These are phyloP conservation scores for Rhinichthys osculus DNA, from an alignment of 2,797 vertebrate species.

Conservation along the genomic window DNA sequence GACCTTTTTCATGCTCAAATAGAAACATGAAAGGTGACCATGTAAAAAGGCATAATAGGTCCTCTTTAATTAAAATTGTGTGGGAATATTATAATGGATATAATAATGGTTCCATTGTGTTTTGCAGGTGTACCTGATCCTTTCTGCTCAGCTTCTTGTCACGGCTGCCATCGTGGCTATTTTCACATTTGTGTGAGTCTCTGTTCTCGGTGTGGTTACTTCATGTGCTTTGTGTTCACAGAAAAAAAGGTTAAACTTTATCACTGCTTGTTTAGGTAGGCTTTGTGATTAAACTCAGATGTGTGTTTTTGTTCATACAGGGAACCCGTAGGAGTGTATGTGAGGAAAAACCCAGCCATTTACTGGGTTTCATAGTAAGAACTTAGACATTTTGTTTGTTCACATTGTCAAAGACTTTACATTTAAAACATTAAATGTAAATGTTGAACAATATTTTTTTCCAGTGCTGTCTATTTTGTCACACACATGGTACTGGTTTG, in stretches of 20 bases:
- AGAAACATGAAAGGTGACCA: neutral
- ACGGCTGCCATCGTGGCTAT: conserved; percentile 87
- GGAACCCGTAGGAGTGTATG: conserved; percentile 75
- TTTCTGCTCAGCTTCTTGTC: conserved; percentile 87
- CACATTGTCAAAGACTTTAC: neutral
- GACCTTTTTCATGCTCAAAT: neutral
- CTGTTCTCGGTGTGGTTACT: neutral
- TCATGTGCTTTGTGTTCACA: neutral
- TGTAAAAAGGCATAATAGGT: neutral
- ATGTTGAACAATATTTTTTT: conserved; percentile 2
- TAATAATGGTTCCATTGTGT: conserved; percentile 4
- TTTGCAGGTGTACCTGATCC: conserved; percentile 89
- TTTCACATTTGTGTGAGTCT: conserved; percentile 93
- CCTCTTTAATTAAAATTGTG: neutral
- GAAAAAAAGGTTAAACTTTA: conserved; percentile 15
- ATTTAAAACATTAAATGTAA: neutral
- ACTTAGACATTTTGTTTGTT: conserved; percentile 3
- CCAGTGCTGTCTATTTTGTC: conserved; percentile 78
- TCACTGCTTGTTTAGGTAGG: neutral
- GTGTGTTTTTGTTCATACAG: conserved; percentile 70
- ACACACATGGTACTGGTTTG: conserved; percentile 89
- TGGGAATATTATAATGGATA: neutral
- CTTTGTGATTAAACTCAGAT: neutral
- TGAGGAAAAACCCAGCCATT: conserved; percentile 76
- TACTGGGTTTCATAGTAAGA: conserved; percentile 94